Evolutionary conservation across 2,888 invertebrate species (phyloP).

Genomic region (Bhutanitis thaidina): DNA sequence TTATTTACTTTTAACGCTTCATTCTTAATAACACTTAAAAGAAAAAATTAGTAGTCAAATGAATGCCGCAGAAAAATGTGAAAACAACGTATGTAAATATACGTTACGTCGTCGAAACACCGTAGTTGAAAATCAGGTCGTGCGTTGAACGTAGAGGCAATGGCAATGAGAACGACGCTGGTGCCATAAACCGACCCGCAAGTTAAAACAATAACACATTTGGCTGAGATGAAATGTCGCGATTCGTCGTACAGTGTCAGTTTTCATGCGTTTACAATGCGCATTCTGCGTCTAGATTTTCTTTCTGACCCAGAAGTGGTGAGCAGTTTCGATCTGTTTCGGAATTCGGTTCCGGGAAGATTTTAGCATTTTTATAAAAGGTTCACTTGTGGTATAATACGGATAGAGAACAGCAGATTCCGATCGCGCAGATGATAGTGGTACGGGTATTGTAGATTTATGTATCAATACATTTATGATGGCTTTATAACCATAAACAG

Average conservation of each 20-base stretch:
- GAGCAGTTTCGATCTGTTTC: constrained; percentile 9
- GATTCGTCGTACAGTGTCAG: constrained; percentile 37
- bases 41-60: too few relatives aligned
- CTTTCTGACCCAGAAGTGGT: constrained; percentile 12
- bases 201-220: constrained; percentile 70
- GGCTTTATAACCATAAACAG: too few relatives aligned
- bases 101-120: background rate
- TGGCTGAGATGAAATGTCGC: constrained; percentile 44
- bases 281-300: constrained; percentile 26
- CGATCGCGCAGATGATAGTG: too few relatives aligned
- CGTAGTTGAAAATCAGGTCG: constrained; percentile 6
- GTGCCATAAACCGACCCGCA: constrained; percentile 44
- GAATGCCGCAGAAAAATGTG: constrained; percentile 18
- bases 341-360: constrained; percentile 4
- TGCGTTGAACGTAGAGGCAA: background rate
- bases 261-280: constrained; percentile 21
- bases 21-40: too few relatives aligned
- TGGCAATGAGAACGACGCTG: background rate
- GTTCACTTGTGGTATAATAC: too few relatives aligned
- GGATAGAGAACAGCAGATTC: background rate
- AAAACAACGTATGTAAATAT: constrained; percentile 25
- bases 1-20: too few relatives aligned
- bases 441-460: too few relatives aligned
- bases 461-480: too few relatives aligned
- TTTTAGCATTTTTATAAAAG: background rate